Conservation (phyloP, 2,888 invertebrate species). For the Andrena marginata region DNA sequence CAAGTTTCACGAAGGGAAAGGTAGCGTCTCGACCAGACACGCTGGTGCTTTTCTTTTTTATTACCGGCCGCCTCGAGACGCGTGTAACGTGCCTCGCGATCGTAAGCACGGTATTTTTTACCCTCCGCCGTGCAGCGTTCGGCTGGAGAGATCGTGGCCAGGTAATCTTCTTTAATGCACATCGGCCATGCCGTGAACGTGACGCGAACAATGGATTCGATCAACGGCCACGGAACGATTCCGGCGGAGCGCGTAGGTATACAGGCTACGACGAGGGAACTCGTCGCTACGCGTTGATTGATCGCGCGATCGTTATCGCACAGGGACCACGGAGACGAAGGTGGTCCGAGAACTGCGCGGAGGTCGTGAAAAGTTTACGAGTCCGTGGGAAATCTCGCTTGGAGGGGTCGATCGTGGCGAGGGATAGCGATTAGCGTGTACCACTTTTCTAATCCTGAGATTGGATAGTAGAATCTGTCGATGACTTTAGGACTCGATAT, state of each 20-base stretch:
- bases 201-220: constrained; percentile 54
- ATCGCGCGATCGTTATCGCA: constrained; percentile 23
- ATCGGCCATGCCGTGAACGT: constrained; percentile 51
- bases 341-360: background rate
- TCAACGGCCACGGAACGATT: constrained; percentile 34
- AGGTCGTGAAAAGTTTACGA: background rate
- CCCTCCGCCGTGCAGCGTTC: background rate
- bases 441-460: too few relatives aligned
- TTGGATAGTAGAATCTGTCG: too few relatives aligned
- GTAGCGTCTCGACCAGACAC: constrained; percentile 44
- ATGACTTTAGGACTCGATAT: too few relatives aligned
- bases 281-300: constrained; percentile 1
- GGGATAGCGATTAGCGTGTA: background rate
- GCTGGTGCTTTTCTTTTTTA: constrained; percentile 55
- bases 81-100: constrained; percentile 62
- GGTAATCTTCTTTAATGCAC: constrained; percentile 65
- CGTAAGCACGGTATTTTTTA: constrained; percentile 57
- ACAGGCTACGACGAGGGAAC: background rate
- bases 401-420: too few relatives aligned
- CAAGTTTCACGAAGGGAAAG: constrained; percentile 54
- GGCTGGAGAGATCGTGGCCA: constrained; percentile 34
- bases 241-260: background rate
- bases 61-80: constrained; percentile 30
- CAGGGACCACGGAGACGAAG: background rate
- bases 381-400: background rate